phyloP scores from a whole-genome alignment of 1,140 invertebrate genomes.

The Oedothorax gibbosus region DNA sequence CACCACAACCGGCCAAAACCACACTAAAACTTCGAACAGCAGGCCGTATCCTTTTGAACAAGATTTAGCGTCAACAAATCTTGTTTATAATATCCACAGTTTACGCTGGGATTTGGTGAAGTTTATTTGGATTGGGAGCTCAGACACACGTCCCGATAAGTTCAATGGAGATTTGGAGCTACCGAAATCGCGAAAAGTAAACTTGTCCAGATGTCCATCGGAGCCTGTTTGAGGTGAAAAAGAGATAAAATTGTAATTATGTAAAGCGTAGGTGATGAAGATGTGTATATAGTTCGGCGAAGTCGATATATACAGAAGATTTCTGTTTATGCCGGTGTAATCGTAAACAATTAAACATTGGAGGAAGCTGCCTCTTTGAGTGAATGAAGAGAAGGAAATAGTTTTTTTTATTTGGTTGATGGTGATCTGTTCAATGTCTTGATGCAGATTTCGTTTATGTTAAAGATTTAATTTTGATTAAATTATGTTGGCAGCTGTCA shows the following conservation, averaged over 20 bases:
- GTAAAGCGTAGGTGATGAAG: conserved; percentile 46
- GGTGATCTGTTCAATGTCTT: too few species aligned
- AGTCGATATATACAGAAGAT: conserved; percentile 46
- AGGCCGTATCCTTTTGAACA: background rate
- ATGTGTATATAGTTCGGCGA: conserved; percentile 46
- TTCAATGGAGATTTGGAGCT: conserved; percentile 27
- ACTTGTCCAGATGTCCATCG: background rate
- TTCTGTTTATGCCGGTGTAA: conserved; percentile 32
- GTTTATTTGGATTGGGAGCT: conserved; percentile 52
- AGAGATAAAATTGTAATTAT: conserved; percentile 58
- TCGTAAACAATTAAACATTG: conserved; percentile 45
- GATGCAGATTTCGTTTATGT: too few species aligned
- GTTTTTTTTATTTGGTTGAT: too few species aligned
- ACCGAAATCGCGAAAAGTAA: too few species aligned
- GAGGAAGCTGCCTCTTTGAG: background rate
- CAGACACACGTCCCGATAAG: conserved; percentile 34
- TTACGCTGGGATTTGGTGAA: conserved; percentile 45
- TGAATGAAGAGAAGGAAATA: background rate
- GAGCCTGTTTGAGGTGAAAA: background rate
- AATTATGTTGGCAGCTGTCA: too few species aligned
- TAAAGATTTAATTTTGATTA: too few species aligned
- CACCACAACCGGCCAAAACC: conserved; percentile 4
- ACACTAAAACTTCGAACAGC: background rate
- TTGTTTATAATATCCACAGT: conserved; percentile 55
- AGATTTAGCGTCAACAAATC: conserved; percentile 54